Percentiles rank a stretch among this genome's conserved stretches.
Evolutionary conservation across 2,113 vertebrate genomes (phyloP).

Genomic region (human (Homo sapiens)): DNA sequence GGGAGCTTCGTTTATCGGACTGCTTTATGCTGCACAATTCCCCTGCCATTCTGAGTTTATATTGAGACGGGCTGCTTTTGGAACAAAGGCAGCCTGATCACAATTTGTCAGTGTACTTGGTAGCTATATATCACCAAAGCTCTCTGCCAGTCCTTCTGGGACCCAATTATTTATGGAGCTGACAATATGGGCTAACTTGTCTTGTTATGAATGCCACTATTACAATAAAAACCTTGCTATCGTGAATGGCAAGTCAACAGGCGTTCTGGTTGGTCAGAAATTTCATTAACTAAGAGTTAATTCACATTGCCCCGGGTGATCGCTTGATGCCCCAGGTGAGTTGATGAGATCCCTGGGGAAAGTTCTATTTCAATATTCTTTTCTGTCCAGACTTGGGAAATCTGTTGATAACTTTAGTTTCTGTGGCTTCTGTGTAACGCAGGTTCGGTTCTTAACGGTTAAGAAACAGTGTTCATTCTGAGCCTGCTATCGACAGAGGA

Average conservation of each 20-base stretch:
- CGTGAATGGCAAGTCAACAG: conserved; percentile 18
- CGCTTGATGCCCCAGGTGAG: conserved; percentile 4
- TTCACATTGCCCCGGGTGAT: not conserved
- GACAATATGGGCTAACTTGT: conserved; percentile 64
- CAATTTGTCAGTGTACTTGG: conserved; percentile 65
- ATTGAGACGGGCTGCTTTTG: conserved; percentile 56
- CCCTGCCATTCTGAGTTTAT: conserved; percentile 69
- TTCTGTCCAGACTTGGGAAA: not conserved
- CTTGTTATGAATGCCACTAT: conserved; percentile 61
- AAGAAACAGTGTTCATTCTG: not conserved
- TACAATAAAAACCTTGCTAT: conserved; percentile 53
- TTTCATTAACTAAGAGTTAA: conserved; percentile 49
- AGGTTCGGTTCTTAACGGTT: not conserved
- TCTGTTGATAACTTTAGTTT: not conserved
- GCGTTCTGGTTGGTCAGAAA: conserved; percentile 39
- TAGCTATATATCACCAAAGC: conserved; percentile 68
- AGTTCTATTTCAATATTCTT: conserved; percentile 28
- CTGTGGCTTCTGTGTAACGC: not conserved
- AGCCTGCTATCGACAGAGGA: not conserved
- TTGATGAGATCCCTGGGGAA: not conserved
- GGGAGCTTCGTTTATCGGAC: conserved; percentile 59
- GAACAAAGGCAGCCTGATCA: conserved; percentile 70
- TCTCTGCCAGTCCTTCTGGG: conserved; percentile 74
- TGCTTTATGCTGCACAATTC: conserved; percentile 58
- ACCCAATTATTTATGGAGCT: conserved; percentile 72